Percentiles rank a stretch among this genome's conserved stretches.
Evolutionary conservation across 2,113 vertebrate species (phyloP).

Genomic region (Centrocercus urophasianus): DNA sequence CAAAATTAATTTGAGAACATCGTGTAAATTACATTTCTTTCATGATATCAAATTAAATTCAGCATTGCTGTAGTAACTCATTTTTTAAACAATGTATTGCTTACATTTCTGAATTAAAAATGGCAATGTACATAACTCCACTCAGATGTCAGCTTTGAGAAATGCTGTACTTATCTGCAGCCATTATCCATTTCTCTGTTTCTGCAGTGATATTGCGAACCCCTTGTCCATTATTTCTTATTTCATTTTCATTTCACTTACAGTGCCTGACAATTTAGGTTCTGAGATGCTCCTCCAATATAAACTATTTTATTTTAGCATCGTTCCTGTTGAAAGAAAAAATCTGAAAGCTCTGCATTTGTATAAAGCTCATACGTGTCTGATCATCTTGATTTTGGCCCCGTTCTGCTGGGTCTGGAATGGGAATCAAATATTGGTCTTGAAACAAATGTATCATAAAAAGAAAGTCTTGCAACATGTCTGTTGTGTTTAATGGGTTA

Average conservation of each 20-base stretch:
- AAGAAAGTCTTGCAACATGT: background rate
- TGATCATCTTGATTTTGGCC: background rate
- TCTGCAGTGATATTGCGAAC: background rate
- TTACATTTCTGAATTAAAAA: background rate
- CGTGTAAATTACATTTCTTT: background rate
- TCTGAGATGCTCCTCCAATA: background rate
- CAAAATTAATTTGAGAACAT: background rate
- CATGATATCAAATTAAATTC: background rate
- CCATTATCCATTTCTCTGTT: background rate
- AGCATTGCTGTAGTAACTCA: background rate
- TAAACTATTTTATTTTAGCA: background rate
- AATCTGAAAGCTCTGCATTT: background rate
- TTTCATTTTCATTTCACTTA: background rate
- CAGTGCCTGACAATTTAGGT: background rate
- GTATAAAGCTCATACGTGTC: background rate
- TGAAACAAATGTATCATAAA: background rate
- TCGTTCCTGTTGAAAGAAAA: background rate
- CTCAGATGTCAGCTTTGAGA: background rate
- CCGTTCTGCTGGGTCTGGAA: background rate
- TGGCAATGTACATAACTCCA: background rate
- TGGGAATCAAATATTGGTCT: background rate
- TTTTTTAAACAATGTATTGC: background rate
- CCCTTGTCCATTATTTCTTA: background rate
- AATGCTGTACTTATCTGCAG: background rate
- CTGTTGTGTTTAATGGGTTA: background rate